Base-by-base conservation (phyloP, 2,888 invertebrate species). In the Furcula furcula region DNA sequence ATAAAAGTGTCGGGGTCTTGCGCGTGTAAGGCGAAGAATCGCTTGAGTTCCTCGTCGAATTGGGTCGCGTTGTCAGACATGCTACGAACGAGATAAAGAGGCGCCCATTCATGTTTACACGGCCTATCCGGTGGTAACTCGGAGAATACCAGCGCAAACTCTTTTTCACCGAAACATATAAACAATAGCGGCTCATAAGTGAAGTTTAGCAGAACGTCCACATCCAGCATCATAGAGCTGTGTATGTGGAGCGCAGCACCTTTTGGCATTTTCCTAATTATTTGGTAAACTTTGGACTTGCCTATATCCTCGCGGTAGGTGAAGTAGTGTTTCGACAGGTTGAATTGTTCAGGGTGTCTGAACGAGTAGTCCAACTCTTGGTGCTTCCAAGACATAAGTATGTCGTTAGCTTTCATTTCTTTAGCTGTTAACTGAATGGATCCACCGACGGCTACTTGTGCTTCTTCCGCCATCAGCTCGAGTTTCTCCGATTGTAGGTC, bases 231-330 rank as follows among this genome's bases (percentile, higher is more conserved):
- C 1, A 92, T 89, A 0, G 92, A 90, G 49, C 93, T 91, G 58
- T 95, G 95, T 0, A 91, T 89, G 56, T 95, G 95, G 7, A 95
- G 69, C 0, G 91, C 92, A 0, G 90, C 93, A 0, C 94, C 96
- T 79, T 96, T 96, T 0, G 96, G 96, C 90, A 96, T 91, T 30
- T 63, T 72, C 34, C 80, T 81, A 4, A 96, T 91, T 2, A 94
- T 82, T 46, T 91, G 72, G 60, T 93, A 95, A 2, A 95, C 91
- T 34, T 90, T 77, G 0, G 94, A 94, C 0, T 80, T 66, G 9
- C 90, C 81, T 7, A 95, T 92, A 6, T 88, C 71, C 1, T 87
- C 60, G 47, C 90, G 90, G 1, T 92, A 91, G 0, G 84, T 69
- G 54, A 94, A 91, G 49, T 94, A 93, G 61, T 93, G 93, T 30